Conservation (phyloP, 1,140 invertebrate genomes). For the Linepithema humile region DNA sequence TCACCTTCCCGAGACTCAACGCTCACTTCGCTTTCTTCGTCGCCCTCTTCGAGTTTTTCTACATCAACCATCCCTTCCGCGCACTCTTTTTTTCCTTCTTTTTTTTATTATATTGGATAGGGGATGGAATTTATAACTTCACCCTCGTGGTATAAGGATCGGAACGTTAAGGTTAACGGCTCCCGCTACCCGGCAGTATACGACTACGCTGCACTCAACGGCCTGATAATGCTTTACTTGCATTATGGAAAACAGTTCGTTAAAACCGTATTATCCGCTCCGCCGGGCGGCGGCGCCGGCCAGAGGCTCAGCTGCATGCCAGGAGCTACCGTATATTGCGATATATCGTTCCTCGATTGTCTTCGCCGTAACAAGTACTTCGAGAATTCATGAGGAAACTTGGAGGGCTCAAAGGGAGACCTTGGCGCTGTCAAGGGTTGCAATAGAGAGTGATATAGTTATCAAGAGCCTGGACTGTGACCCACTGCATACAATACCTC, state of each 20-base stretch:
- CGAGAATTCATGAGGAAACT: constrained; percentile 57
- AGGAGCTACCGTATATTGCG: constrained; percentile 26
- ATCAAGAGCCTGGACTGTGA: constrained; percentile 40
- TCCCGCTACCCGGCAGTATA: constrained; percentile 61
- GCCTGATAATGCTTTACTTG: constrained; percentile 77
- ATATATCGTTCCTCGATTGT: constrained; percentile 58
- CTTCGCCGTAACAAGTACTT: constrained; percentile 40
- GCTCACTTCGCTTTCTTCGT: neutral
- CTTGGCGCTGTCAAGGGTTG: constrained; percentile 44
- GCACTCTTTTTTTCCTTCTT: neutral
- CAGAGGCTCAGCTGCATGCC: constrained; percentile 63
- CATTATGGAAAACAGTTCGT: constrained; percentile 79
- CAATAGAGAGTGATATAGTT: constrained; percentile 52
- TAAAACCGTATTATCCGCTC: constrained; percentile 75
- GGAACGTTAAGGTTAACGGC: constrained; percentile 72
- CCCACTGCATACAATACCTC: constrained; percentile 34
- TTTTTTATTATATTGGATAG: constrained; percentile 26
- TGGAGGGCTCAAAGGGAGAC: constrained; percentile 46
- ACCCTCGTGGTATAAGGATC: constrained; percentile 59
- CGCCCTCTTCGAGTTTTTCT: neutral
- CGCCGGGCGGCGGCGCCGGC: constrained; percentile 46
- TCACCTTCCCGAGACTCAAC: neutral
- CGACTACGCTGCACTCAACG: constrained; percentile 66
- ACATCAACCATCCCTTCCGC: neutral
- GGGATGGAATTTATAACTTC: constrained; percentile 70